Evolutionary conservation across 2,888 invertebrate species (phyloP).

Genomic region (Linnaemya vulpina): DNA sequence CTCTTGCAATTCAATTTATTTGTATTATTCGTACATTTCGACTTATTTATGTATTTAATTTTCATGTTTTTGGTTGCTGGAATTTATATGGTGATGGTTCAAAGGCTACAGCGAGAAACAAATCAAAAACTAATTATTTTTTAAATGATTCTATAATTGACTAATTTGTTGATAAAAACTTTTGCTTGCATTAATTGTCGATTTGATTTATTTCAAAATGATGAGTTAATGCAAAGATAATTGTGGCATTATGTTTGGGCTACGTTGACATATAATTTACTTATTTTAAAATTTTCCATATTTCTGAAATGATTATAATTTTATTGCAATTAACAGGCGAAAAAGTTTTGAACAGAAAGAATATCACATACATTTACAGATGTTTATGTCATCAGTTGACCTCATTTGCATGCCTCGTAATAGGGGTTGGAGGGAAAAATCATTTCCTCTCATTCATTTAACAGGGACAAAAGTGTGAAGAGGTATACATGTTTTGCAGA

Average conservation of each 20-base stretch:
- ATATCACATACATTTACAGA: neutral
- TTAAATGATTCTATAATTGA: constrained; percentile 63
- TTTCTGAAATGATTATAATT: neutral
- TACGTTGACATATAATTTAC: neutral
- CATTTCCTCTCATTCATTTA: neutral
- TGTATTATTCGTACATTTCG: neutral
- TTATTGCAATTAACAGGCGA: neutral
- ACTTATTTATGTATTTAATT: constrained; percentile 27
- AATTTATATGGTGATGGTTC: constrained; percentile 23
- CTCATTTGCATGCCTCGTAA: neutral
- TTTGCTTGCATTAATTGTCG: constrained; percentile 42
- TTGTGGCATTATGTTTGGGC: constrained; percentile 30
- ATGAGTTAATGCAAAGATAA: constrained; percentile 30
- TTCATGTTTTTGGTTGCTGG: constrained; percentile 1
- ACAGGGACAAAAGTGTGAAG: neutral
- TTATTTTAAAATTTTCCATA: neutral
- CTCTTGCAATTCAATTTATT: neutral
- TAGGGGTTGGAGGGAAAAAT: neutral
- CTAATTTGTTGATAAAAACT: constrained; percentile 33
- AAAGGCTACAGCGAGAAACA: constrained; percentile 38
- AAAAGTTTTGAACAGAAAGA: neutral
- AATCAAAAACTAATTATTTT: constrained; percentile 50
- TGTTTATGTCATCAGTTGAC: neutral
- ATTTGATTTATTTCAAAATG: constrained; percentile 58
- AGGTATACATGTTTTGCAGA: no score